phyloP scores from a whole-genome alignment of 2,113 vertebrate genomes.

The Pachyramphus minor region DNA sequence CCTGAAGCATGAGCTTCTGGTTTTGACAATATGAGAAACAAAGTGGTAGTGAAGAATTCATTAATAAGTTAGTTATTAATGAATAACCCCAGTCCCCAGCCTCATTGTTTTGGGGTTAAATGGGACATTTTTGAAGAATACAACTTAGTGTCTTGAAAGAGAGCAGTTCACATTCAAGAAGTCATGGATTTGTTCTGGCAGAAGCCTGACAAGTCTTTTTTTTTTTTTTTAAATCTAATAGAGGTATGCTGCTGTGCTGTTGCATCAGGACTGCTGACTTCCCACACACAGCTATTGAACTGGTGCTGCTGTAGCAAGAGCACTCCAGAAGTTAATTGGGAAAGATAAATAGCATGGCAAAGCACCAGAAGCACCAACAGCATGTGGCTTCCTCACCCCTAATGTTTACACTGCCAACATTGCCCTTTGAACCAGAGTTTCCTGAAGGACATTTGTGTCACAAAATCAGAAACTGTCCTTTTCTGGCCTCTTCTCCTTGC shows the following conservation, averaged over 20 bases:
- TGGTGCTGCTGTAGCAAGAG: constrained; percentile 31
- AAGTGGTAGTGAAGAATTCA: background rate
- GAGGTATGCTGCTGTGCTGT: constrained; percentile 33
- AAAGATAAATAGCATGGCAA: constrained; percentile 25
- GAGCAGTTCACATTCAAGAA: background rate
- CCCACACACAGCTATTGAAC: constrained; percentile 1
- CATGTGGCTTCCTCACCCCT: background rate
- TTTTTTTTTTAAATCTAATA: constrained; percentile 16
- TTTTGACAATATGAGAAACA: constrained; percentile 60
- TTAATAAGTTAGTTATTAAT: background rate
- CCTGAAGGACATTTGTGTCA: background rate
- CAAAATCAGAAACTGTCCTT: background rate
- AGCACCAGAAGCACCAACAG: background rate
- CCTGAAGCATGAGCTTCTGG: constrained; percentile 44
- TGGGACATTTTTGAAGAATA: background rate
- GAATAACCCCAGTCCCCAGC: background rate
- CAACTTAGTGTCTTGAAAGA: background rate
- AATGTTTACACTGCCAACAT: background rate
- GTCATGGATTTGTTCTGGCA: background rate
- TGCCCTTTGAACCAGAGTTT: background rate
- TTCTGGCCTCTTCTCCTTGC: background rate
- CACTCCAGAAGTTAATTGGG: constrained; percentile 56
- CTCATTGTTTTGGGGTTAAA: background rate
- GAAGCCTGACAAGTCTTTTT: constrained; percentile 27
- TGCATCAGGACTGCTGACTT: constrained; percentile 35